These are phyloP conservation scores for Crambe crambe DNA, from an alignment of 37 sponge, comb jelly and placozoan genomes.

Conservation along the genomic window DNA sequence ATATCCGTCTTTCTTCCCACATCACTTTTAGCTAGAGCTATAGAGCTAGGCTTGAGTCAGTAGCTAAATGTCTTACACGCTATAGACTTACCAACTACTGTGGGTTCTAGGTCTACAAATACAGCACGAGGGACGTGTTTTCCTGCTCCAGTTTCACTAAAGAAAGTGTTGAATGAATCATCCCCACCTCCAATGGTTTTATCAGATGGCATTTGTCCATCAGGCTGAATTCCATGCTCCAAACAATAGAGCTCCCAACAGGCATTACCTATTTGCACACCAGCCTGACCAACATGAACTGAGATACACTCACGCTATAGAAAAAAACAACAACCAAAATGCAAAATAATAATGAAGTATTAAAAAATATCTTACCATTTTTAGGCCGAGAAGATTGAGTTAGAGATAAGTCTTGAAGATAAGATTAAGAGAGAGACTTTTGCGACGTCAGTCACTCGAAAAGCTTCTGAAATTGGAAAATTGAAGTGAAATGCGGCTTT, in stretches of 20 bases:
- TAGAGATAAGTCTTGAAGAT: not conserved
- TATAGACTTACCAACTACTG: conserved; percentile 83
- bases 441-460: not conserved
- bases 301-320: conserved; percentile 95
- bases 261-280: conserved; percentile 99
- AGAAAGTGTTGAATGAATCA: conserved; percentile 99
- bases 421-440: not conserved
- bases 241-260: conserved; percentile 99
- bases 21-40: too few relatives aligned
- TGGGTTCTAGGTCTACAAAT: conserved; percentile 97
- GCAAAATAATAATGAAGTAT: not conserved
- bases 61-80: too few relatives aligned
- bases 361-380: conserved; percentile 11
- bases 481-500: too few relatives aligned
- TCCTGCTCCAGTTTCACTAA: conserved; percentile 98
- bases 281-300: conserved; percentile 98
- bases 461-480: too few relatives aligned
- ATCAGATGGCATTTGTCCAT: conserved; percentile 98
- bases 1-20: too few relatives aligned
- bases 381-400: not conserved
- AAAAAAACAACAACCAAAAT: not conserved
- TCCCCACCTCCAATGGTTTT: conserved; percentile 97
- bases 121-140: conserved; percentile 98
- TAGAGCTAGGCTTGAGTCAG: too few relatives aligned
- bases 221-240: conserved; percentile 99